Conservation (phyloP, 2,113 vertebrate genomes). For the Sylvietta virens region DNA sequence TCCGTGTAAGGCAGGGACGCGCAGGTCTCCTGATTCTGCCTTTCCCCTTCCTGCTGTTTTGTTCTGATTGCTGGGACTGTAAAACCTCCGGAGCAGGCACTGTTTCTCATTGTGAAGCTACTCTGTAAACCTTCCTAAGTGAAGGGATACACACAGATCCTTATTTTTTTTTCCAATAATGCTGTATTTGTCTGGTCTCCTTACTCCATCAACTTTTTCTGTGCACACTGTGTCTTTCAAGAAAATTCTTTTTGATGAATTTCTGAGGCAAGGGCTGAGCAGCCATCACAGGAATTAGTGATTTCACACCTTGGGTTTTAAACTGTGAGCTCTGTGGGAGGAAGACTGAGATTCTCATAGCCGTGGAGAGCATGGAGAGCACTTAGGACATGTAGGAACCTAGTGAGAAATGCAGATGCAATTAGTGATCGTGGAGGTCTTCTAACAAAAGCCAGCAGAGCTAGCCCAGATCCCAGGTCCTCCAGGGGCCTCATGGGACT, state of each 20-base stretch:
- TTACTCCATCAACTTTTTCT: not conserved
- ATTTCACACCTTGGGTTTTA: not conserved
- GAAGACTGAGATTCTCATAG: not conserved
- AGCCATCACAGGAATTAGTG: not conserved
- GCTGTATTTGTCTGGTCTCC: not conserved
- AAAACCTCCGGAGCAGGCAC: not conserved
- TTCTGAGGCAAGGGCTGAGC: not conserved
- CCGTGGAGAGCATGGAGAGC: not conserved
- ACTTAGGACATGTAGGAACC: not conserved
- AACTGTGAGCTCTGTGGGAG: not conserved
- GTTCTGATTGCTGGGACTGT: not conserved
- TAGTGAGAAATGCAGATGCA: not conserved
- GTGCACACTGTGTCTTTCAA: not conserved
- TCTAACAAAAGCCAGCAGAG: not conserved
- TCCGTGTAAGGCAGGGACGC: not conserved
- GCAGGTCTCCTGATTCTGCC: not conserved
- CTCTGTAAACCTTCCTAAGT: not conserved
- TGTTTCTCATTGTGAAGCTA: not conserved
- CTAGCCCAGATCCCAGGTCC: not conserved
- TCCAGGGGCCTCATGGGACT: rapidly evolving
- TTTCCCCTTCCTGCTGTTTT: not conserved
- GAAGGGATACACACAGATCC: not conserved
- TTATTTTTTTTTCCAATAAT: not conserved
- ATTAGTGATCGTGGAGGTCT: not conserved
- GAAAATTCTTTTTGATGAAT: not conserved